Percentiles rank a stretch among this genome's conserved stretches.
phyloP scores from a whole-genome alignment of 2,888 invertebrate species.

The Petrolisthes cinctipes region DNA sequence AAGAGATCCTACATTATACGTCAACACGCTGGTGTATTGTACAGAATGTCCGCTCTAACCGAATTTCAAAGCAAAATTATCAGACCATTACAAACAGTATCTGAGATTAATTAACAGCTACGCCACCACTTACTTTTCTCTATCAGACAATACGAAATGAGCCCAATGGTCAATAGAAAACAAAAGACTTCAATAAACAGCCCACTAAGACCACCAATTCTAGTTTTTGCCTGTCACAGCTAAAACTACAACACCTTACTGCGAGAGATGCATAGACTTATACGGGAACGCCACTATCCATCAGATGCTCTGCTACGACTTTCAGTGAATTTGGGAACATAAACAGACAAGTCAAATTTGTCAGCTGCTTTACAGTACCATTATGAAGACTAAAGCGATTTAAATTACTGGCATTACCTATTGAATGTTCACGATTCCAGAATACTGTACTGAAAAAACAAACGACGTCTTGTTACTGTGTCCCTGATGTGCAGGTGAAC shows the following conservation, averaged over 20 bases:
- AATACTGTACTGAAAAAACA: neutral
- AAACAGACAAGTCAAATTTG: neutral
- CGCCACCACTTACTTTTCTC: constrained; percentile 36
- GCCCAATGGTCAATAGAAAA: constrained; percentile 22
- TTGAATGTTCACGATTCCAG: neutral
- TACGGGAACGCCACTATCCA: constrained; percentile 12
- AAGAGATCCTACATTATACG: constrained; percentile 49
- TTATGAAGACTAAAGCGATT: neutral
- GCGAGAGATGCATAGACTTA: constrained; percentile 29
- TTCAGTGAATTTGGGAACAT: neutral
- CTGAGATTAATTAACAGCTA: constrained; percentile 35
- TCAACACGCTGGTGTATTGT: constrained; percentile 45
- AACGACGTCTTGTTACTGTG: neutral
- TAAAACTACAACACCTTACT: constrained; percentile 19
- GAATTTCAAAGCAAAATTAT: constrained; percentile 35
- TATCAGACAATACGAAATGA: constrained; percentile 50
- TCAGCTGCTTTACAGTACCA: neutral
- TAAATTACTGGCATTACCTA: neutral
- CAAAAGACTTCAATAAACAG: constrained; percentile 6
- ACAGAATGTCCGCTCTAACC: constrained; percentile 31
- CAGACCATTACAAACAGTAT: constrained; percentile 55
- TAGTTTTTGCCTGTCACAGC: constrained; percentile 21
- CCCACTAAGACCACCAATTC: constrained; percentile 27
- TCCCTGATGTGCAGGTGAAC: neutral
- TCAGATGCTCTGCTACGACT: constrained; percentile 15